A percentile compares a stretch with the other conserved stretches of the same genome.
phyloP scores from a whole-genome alignment of 2,888 invertebrate genomes.

The Pseudococcus longispinus region DNA sequence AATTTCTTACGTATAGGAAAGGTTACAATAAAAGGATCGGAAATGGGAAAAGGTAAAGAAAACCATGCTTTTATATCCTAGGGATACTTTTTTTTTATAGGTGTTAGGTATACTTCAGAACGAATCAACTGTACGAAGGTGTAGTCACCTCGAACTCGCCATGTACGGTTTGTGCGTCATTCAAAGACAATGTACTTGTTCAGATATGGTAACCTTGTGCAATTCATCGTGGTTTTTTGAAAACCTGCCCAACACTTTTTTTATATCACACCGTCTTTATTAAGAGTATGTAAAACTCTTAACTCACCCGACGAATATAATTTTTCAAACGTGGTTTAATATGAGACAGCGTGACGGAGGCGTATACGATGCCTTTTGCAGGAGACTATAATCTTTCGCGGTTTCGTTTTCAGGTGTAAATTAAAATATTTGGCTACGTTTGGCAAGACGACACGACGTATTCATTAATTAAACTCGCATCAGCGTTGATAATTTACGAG shows the following conservation, averaged over 20 bases:
- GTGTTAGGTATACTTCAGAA: not conserved
- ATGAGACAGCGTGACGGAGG: not conserved
- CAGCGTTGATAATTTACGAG: not conserved
- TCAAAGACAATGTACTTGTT: not conserved
- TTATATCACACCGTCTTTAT: not conserved
- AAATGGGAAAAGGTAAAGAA: not conserved
- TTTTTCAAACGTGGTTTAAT: not conserved
- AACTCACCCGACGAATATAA: not conserved
- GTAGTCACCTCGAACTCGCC: not conserved
- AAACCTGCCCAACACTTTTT: not conserved
- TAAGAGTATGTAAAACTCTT: too few relatives aligned
- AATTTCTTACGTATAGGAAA: not conserved
- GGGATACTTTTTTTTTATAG: not conserved
- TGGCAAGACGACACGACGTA: not conserved
- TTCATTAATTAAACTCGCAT: not conserved
- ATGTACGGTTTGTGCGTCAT: not conserved
- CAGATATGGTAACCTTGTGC: not conserved
- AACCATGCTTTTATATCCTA: not conserved
- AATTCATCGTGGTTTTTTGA: constrained; percentile 23
- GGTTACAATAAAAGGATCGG: not conserved
- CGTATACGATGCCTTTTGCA: not conserved
- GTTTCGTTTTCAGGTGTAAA: not conserved
- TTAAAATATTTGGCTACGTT: not conserved
- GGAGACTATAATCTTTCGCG: not conserved
- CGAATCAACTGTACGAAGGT: not conserved